A percentile compares a stretch with the other conserved stretches of the same genome.
These are phyloP conservation scores for Lithobates sylvaticus DNA, from an alignment of 2,797 vertebrate species.

Conservation along the genomic window DNA sequence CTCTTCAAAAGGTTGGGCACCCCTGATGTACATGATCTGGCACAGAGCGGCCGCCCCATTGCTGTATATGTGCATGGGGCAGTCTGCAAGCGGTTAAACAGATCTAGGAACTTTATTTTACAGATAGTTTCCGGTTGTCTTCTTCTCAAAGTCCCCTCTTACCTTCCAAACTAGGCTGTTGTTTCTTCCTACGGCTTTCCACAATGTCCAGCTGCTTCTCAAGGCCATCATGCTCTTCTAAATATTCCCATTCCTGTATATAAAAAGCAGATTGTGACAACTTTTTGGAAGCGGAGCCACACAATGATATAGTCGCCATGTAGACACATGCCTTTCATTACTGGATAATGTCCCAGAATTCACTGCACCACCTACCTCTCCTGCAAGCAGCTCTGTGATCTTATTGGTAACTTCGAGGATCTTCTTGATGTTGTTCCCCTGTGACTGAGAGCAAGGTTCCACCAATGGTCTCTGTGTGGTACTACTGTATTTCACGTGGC, in stretches of 20 bases:
- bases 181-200: not conserved
- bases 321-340: not conserved
- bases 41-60: too few relatives aligned
- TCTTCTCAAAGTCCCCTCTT: not conserved
- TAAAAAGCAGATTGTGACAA: not conserved
- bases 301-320: not conserved
- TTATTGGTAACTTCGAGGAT: constrained; percentile 15
- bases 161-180: not conserved
- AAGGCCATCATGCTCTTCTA: not conserved
- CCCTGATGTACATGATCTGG: too few relatives aligned
- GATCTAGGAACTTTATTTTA: too few relatives aligned
- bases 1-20: too few relatives aligned
- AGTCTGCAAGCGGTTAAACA: too few relatives aligned
- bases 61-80: too few relatives aligned
- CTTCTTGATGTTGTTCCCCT: not conserved
- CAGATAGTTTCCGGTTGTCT: not conserved
- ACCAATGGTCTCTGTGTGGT: not conserved
- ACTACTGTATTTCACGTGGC: not conserved
- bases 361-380: not conserved
- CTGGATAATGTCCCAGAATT: not conserved
- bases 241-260: constrained; percentile 12
- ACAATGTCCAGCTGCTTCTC: not conserved
- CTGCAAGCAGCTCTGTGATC: constrained; percentile 9
- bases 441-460: not conserved
- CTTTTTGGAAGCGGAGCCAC: not conserved